Evolutionary conservation across 2,888 invertebrate species (phyloP).

Genomic region (Leistus spinibarbis): DNA sequence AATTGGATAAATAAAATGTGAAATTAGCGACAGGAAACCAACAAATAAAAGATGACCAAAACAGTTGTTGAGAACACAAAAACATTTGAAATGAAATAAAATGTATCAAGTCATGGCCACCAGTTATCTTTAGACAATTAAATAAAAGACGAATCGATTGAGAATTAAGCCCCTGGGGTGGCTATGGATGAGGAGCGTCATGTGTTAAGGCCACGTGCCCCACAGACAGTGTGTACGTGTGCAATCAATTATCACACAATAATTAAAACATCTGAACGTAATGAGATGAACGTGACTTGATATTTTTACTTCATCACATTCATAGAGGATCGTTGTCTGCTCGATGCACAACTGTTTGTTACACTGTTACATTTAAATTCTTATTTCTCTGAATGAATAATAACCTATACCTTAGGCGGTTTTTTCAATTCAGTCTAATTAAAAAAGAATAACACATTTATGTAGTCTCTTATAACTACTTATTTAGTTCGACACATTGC

Average conservation of each 20-base stretch:
- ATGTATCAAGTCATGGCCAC: background rate
- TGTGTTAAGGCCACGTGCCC: background rate
- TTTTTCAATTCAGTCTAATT: too few relatives aligned
- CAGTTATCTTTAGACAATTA: background rate
- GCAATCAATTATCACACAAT: slow-evolving; percentile 50
- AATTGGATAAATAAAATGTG: too few relatives aligned
- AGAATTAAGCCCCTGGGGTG: background rate
- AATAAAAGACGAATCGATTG: slow-evolving; percentile 9
- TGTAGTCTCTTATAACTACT: too few relatives aligned
- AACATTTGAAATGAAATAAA: slow-evolving; percentile 4
- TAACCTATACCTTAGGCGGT: too few relatives aligned
- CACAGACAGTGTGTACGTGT: background rate
- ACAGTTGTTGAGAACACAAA: background rate
- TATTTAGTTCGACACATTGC: too few relatives aligned
- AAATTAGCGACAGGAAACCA: background rate
- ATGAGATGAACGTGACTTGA: slow-evolving; percentile 53
- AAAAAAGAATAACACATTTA: too few relatives aligned
- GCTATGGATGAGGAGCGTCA: background rate
- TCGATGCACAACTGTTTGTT: background rate
- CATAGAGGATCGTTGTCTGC: background rate
- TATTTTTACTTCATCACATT: slow-evolving; percentile 42
- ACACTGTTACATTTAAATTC: too few relatives aligned
- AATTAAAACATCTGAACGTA: slow-evolving; percentile 54
- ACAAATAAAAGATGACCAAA: background rate
- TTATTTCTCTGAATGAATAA: too few relatives aligned